Conservation (phyloP, 2,888 invertebrate genomes). For the Conistra vaccinii region DNA sequence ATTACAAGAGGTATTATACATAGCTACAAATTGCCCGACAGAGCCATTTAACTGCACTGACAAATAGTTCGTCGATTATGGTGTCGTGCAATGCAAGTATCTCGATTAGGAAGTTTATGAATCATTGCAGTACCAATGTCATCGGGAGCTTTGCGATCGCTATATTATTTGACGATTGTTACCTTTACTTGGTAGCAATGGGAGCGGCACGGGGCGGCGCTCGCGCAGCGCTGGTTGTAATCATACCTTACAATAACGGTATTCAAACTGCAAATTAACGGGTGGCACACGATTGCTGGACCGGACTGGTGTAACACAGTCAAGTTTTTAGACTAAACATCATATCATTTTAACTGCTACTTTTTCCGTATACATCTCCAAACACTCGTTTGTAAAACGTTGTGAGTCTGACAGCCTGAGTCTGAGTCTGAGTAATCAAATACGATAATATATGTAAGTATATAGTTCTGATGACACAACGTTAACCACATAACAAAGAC, state of each 20-base stretch:
- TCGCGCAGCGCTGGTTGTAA: conserved; percentile 52
- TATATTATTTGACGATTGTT: conserved; percentile 63
- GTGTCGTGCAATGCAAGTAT: conserved; percentile 32
- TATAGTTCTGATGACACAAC: too few relatives aligned
- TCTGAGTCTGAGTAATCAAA: too few relatives aligned
- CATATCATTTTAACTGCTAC: background rate
- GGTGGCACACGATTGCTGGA: conserved; percentile 27
- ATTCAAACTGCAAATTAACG: conserved; percentile 70
- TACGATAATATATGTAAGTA: too few relatives aligned
- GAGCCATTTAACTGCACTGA: conserved; percentile 46
- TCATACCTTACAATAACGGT: conserved; percentile 70
- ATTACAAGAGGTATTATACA: background rate
- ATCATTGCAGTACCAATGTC: conserved; percentile 52
- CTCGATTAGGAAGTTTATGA: conserved; percentile 51
- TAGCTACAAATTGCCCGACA: conserved; percentile 6
- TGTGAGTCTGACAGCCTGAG: too few relatives aligned
- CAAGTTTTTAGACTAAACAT: background rate
- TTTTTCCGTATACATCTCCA: background rate
- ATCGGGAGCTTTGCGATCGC: conserved; percentile 52
- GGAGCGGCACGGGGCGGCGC: conserved; percentile 43
- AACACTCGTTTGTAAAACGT: background rate
- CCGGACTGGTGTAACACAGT: conserved; percentile 22
- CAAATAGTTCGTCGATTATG: conserved; percentile 55
- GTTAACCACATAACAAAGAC: too few relatives aligned
- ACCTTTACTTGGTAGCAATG: conserved; percentile 55